These are phyloP conservation scores for Maconellicoccus hirsutus DNA, from an alignment of 1,140 invertebrate species.

Conservation along the genomic window DNA sequence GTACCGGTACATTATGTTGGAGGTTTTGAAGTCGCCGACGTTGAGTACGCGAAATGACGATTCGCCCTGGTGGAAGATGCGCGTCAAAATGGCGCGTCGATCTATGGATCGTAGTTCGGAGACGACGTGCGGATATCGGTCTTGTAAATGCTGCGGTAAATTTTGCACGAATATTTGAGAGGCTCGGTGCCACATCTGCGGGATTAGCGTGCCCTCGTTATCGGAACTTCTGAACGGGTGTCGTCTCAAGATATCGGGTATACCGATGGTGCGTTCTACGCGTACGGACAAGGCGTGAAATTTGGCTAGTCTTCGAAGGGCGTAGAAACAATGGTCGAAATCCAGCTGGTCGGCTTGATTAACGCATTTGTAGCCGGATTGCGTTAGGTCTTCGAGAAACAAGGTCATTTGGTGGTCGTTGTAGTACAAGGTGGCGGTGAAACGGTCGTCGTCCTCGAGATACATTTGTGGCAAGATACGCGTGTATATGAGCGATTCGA, in stretches of 20 bases:
- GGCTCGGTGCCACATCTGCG: background rate
- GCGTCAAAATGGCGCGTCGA: no score
- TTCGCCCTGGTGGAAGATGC: background rate
- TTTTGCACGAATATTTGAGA: background rate
- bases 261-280: background rate
- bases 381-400: background rate
- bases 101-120: background rate
- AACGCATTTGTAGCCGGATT: background rate
- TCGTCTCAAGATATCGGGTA: background rate
- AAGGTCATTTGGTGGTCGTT: background rate
- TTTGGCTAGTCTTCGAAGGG: background rate
- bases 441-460: background rate
- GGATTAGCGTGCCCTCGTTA: background rate
- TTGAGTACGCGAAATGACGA: no score
- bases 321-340: background rate
- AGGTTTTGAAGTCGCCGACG: background rate
- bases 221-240: background rate
- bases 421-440: background rate
- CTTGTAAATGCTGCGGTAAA: background rate
- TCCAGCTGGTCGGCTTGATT: background rate
- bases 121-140: background rate
- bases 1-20: background rate
- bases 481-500: background rate
- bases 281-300: background rate
- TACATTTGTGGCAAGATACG: background rate